These are phyloP conservation scores for Chamaetylas fuelleborni DNA, from an alignment of 2,113 vertebrate species.

Conservation along the genomic window DNA sequence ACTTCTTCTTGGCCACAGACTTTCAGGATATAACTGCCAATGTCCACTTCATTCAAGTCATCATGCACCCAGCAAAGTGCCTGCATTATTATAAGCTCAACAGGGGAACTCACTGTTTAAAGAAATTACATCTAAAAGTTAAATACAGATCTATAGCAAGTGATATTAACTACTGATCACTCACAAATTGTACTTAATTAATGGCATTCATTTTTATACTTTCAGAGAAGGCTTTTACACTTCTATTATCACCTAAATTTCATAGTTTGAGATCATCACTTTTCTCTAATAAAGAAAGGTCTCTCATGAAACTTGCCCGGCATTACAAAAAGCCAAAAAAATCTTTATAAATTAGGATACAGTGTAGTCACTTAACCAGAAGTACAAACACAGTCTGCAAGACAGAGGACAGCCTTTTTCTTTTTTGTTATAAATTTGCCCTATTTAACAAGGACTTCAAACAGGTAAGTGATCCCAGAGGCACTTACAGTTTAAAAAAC, in stretches of 20 bases:
- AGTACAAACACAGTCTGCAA: background rate
- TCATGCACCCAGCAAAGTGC: slow-evolving; percentile 98
- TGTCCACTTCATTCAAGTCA: slow-evolving; percentile 93
- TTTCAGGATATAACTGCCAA: slow-evolving; percentile 93
- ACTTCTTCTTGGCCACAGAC: slow-evolving; percentile 95
- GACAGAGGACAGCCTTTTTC: background rate
- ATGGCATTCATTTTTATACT: background rate
- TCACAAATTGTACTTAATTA: background rate
- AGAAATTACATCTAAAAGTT: slow-evolving; percentile 32
- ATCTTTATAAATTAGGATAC: background rate
- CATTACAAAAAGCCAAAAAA: background rate
- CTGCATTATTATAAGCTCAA: slow-evolving; percentile 96
- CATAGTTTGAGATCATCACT: background rate
- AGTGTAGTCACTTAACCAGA: background rate
- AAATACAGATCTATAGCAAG: background rate
- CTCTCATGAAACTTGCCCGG: background rate
- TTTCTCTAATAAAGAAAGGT: background rate
- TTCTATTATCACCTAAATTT: background rate
- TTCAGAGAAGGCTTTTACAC: rapidly evolving
- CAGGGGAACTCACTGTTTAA: slow-evolving; percentile 90
- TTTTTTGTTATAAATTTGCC: background rate
- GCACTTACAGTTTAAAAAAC: background rate
- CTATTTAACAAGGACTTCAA: slow-evolving; percentile 6
- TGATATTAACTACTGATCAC: background rate
- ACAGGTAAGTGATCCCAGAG: background rate